Conservation (phyloP, 1,140 invertebrate species). For the Xylocopa sonorina region DNA sequence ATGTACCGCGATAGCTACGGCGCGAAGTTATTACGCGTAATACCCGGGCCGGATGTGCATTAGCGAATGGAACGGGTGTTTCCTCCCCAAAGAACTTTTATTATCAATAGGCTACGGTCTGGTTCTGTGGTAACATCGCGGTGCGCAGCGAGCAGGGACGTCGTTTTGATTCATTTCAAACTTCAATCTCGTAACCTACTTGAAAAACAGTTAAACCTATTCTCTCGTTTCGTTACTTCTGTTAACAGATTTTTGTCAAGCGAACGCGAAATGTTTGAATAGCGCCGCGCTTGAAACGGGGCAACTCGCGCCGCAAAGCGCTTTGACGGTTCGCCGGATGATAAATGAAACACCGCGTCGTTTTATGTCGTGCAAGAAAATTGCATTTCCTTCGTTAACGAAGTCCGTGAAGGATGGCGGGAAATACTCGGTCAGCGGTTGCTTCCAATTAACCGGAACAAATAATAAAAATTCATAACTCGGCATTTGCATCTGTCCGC, state of each 20-base stretch:
- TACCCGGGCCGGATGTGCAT: not conserved
- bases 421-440: not conserved
- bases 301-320: not conserved
- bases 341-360: not conserved
- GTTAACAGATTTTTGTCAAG: no score
- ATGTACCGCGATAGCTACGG: not conserved
- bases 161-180: not conserved
- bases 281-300: not conserved
- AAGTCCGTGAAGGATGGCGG: not conserved
- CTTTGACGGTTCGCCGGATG: not conserved
- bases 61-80: constrained; percentile 21
- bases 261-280: not conserved
- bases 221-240: no score
- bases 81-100: not conserved
- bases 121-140: not conserved
- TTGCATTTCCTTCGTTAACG: constrained; percentile 14
- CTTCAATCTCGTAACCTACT: not conserved
- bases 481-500: not conserved
- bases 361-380: not conserved
- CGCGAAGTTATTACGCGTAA: constrained; percentile 25
- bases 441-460: constrained; percentile 1
- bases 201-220: no score
- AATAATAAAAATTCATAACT: constrained; percentile 40
- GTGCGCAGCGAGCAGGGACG: not conserved
- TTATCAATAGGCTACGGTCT: not conserved